Conservation (phyloP, 2,113 vertebrate genomes). For the Raja brachyura region DNA sequence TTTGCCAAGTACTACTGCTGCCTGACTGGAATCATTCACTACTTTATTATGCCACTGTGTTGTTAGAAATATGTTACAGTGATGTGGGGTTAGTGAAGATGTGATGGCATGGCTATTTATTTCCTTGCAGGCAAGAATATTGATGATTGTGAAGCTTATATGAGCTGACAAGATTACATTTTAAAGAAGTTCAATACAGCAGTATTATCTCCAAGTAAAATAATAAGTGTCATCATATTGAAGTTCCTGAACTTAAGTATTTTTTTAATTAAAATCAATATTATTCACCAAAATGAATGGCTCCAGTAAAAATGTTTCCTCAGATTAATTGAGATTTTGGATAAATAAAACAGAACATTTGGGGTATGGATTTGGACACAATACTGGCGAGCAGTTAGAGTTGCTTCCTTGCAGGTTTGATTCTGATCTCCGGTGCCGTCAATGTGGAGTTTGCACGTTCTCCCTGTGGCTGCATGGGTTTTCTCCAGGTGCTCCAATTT, state of each 20-base stretch:
- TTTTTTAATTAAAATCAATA: conserved; percentile 4
- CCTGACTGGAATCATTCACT: not conserved
- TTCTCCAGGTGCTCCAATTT: no score
- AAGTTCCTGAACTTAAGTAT: not conserved
- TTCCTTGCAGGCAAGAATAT: not conserved
- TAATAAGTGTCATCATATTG: not conserved
- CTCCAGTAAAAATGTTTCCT: not conserved
- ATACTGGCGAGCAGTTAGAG: not conserved
- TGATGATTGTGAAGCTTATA: not conserved
- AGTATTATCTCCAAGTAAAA: not conserved
- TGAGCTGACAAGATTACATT: not conserved
- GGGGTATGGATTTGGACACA: not conserved
- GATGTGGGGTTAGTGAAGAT: not conserved
- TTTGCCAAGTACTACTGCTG: not conserved
- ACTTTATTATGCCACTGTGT: not conserved
- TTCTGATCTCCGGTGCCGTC: no score
- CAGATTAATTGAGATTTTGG: not conserved
- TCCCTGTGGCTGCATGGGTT: no score
- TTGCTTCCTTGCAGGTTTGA: no score
- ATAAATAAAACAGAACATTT: not conserved
- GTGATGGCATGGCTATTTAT: conserved; percentile 13
- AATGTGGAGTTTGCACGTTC: no score
- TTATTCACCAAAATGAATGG: not conserved
- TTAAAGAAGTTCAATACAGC: not conserved
- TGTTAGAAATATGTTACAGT: not conserved